Percentiles rank a stretch among this genome's conserved stretches.
Evolutionary conservation across 2,888 invertebrate genomes (phyloP).

Genomic region (Anagyrus pseudococci): DNA sequence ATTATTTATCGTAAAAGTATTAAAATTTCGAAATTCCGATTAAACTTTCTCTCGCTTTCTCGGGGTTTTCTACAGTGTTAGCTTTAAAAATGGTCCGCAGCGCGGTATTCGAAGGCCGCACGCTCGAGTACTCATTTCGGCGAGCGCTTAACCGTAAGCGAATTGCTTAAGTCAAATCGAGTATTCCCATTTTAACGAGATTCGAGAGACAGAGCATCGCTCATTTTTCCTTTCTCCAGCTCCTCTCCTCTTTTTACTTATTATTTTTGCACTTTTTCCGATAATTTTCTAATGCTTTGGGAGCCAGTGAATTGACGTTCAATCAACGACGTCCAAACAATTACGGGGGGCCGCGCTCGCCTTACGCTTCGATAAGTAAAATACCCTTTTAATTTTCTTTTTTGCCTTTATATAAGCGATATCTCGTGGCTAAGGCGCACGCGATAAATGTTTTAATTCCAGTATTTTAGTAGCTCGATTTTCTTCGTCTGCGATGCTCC

Average conservation of each 20-base stretch:
- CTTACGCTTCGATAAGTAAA: conserved; percentile 11
- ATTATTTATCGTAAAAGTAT: no score
- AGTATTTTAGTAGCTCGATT: no score
- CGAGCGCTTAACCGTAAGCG: conserved; percentile 52
- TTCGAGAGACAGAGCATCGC: conserved; percentile 32
- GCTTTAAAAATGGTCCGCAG: no score
- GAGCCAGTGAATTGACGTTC: conserved; percentile 38
- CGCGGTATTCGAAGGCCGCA: not conserved
- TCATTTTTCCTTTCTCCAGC: conserved; percentile 7
- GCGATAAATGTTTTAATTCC: no score
- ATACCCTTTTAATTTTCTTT: no score
- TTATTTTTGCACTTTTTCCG: conserved; percentile 40
- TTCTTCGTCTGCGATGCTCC: no score
- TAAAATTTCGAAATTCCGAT: no score
- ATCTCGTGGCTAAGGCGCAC: no score
- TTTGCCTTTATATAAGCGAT: no score
- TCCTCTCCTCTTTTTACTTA: conserved; percentile 40
- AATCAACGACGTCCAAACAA: conserved; percentile 34
- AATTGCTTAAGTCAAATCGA: conserved; percentile 53
- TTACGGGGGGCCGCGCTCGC: conserved; percentile 5
- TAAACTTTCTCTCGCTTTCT: no score
- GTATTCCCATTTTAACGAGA: conserved; percentile 58
- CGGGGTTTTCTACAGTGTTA: no score
- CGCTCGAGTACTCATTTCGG: conserved; percentile 13
- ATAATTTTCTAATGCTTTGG: conserved; percentile 46